These are phyloP conservation scores for Ifrita kowaldi DNA, from an alignment of 2,113 vertebrate species.

Conservation along the genomic window DNA sequence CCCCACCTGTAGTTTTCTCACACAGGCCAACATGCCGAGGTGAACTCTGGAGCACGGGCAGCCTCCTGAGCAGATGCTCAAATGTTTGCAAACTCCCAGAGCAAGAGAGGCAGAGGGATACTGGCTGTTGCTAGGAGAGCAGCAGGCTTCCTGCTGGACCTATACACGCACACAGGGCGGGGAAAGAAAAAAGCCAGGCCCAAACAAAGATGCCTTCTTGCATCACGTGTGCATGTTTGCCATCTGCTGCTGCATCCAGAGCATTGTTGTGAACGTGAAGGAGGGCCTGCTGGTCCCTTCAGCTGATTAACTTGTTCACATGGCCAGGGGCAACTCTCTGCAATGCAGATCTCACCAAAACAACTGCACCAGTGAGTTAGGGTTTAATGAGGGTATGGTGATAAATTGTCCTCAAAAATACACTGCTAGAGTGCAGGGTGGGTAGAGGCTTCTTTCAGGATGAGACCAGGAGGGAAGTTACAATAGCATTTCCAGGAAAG, in stretches of 20 bases:
- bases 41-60: background rate
- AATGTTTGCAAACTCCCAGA: constrained; percentile 42
- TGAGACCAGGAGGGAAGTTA: background rate
- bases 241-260: constrained; percentile 36
- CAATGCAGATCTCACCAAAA: background rate
- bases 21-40: background rate
- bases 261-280: background rate
- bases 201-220: constrained; percentile 71
- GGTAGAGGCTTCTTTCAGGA: background rate
- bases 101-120: constrained; percentile 27
- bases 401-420: background rate
- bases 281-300: background rate
- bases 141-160: constrained; percentile 63
- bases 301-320: background rate
- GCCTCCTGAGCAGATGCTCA: background rate
- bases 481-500: background rate
- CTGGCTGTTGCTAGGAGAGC: constrained; percentile 77
- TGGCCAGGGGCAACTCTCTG: background rate
- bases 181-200: background rate
- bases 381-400: background rate
- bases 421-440: background rate
- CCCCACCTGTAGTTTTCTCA: background rate
- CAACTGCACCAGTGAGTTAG: background rate
- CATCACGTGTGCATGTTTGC: fast-evolving
- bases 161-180: fast-evolving